Conservation (phyloP, 1,140 invertebrate genomes). For the Antheraea mylitta region DNA sequence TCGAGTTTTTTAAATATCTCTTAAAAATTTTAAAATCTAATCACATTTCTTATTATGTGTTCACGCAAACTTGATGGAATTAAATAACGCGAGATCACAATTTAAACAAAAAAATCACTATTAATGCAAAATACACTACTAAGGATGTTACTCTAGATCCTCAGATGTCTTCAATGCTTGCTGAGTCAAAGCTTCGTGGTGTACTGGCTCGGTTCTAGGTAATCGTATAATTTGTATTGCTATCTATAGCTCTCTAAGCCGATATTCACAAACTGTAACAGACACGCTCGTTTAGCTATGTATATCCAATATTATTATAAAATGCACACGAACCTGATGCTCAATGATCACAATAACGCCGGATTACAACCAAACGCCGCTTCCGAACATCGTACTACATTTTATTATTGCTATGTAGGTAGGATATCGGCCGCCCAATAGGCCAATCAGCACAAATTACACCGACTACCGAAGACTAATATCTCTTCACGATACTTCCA, state of each 20-base stretch:
- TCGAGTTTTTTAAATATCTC: constrained; percentile 46
- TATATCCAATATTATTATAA: constrained; percentile 18
- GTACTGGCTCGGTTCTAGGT: constrained; percentile 48
- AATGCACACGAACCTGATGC: constrained; percentile 18
- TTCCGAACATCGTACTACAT: constrained; percentile 54
- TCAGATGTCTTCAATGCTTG: constrained; percentile 95
- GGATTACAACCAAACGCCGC: constrained; percentile 43
- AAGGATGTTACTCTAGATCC: constrained; percentile 81
- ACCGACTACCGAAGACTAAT: constrained; percentile 41
- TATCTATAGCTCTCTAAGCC: constrained; percentile 81
- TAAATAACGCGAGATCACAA: constrained; percentile 48
- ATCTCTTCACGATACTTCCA: constrained; percentile 24
- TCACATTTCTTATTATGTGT: constrained; percentile 63
- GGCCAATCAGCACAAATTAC: constrained; percentile 60
- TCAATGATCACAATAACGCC: constrained; percentile 27
- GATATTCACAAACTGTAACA: constrained; percentile 89
- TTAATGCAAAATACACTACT: constrained; percentile 62
- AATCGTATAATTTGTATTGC: constrained; percentile 61
- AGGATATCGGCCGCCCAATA: constrained; percentile 57
- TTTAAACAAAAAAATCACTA: constrained; percentile 63
- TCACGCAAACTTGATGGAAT: constrained; percentile 46
- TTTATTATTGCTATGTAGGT: constrained; percentile 67
- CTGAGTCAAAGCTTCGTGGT: constrained; percentile 87
- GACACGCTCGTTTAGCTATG: constrained; percentile 39
- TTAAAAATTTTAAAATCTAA: constrained; percentile 60